Evolutionary conservation across 1,140 invertebrate genomes (phyloP), one percentile per base, ranked within the genome.

Genomic region (Drosophila nannoptera): DNA sequence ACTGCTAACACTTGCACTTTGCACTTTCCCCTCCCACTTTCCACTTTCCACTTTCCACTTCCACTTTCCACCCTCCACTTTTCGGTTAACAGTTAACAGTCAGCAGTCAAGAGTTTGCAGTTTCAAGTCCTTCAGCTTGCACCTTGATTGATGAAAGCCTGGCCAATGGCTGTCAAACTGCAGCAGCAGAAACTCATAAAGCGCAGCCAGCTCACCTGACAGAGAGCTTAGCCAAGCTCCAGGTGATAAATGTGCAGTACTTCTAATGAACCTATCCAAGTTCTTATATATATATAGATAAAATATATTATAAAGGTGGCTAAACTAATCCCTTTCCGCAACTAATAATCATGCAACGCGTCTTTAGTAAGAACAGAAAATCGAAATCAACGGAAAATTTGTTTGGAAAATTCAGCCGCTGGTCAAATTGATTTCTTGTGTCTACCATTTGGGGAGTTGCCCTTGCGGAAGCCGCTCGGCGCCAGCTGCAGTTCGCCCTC

Each of bases 381-480:
- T 6, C 12, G 8, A 7, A 7, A 43, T 1, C 5, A 12, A 42
- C n/a, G n/a, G 40, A 42, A 42, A 42, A 6, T 42, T 12, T 6
- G 40, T 42, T 12, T 2, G 40, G 4, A 43, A 43, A 43, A 43
- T 43, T 43, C 40, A 43, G 40, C 40, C 14, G 12, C 12, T 14
- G n/a, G 7, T 35, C 7, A 35, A 66, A 14, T 5, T 31, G 4
- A 4, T 32, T 49, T 40, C 36, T 68, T 45, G 42, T 22, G 54
- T 60, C 68, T 89, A 89, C 87, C 87, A 65, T 87, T 88, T 56
- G 72, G 60, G 43, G 59, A 54, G 40, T 68, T 77, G 48, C 63
- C 52, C 31, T 82, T 61, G 11, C 54, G 40, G 43, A 55, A 58
- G 45, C 36, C 53, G 40, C 50, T 63, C 31, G 67, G 61, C 29